These are phyloP conservation scores for Raillietiella orientalis DNA, from an alignment of 2,888 invertebrate species.

Conservation along the genomic window DNA sequence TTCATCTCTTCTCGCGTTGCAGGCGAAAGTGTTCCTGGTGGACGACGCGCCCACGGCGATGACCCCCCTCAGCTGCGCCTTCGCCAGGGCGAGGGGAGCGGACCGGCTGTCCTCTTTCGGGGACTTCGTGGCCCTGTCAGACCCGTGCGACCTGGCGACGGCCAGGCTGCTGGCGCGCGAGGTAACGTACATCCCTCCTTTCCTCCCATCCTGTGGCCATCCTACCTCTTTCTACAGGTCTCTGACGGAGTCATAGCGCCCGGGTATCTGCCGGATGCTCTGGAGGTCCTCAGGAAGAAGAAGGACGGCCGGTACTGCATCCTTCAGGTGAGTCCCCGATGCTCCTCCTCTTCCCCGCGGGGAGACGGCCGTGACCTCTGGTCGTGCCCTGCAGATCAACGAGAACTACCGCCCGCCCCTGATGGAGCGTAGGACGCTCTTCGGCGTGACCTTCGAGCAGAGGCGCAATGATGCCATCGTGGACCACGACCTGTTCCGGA, in stretches of 20 bases:
- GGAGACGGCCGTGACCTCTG: too few relatives aligned
- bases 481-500: conserved; percentile 35
- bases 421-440: conserved; percentile 48
- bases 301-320: conserved; percentile 77
- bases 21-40: conserved; percentile 77
- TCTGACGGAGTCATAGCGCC: conserved; percentile 97
- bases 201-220: neutral
- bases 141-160: conserved; percentile 56
- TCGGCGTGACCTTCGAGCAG: conserved; percentile 54
- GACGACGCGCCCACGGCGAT: conserved; percentile 37
- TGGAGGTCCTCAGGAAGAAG: conserved; percentile 63
- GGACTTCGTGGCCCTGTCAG: conserved; percentile 81
- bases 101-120: conserved; percentile 98
- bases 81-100: conserved; percentile 82
- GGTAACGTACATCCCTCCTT: too few relatives aligned
- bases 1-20: conserved; percentile 8
- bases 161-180: conserved; percentile 58
- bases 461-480: conserved; percentile 63
- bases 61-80: conserved; percentile 56
- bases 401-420: conserved; percentile 63
- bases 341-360: too few relatives aligned
- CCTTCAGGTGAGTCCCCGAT: conserved; percentile 21
- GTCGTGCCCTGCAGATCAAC: too few relatives aligned
- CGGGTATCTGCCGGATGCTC: conserved; percentile 46
- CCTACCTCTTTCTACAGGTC: conserved; percentile 42